Base-by-base conservation (phyloP, 2,888 invertebrate genomes). In the Fragum fragum region DNA sequence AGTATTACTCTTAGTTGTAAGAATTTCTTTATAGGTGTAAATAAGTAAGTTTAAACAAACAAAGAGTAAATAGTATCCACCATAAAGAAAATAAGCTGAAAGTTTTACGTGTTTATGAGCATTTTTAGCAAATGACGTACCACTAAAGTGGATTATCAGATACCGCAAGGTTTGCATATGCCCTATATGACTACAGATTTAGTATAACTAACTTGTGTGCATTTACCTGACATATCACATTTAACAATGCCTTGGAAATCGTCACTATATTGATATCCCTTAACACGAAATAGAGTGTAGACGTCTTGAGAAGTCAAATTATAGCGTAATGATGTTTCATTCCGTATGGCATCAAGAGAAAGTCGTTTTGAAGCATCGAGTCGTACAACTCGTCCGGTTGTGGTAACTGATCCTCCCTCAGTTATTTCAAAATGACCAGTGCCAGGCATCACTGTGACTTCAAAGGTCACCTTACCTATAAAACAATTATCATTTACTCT, bases 351-450 rank as follows among this genome's bases (percentile, higher is more conserved):
- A 36, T 36, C 32, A 36, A 36, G 9, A 6, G 9, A 6, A 9
- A 36, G 9, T 36, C 32, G 3, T 3, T 36, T 9, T 18, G 47
- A 18, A 47, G 5, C 14, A 2, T 47, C 80, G 3, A 75, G 32
- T 0, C 96, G 95, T 7, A 95, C 96, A 86, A 98, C 97, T 90
- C 95, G 95, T 16, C 99, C 99, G 55, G 97, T 97, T 1, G 98
- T 98, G 1, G 97, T 97, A 16, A 98, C 96, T 57, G 96, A 96
- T 42, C 97, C 98, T 79, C 97, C 97, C 95, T 99, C 98, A 92
- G 97, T 97, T 79, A 99, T 96, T 94, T 98, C 98, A 95, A 99
- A 99, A 47, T 92, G 88, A 53, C 95, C 95, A 23, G 92, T 92
- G 16, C 89, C 91, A 32, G 91, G 90, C 91, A 94, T 91, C 14